Percentiles rank a stretch among this genome's conserved stretches.
Evolutionary conservation across 2,113 vertebrate genomes (phyloP).

Genomic region (Taxidea taxus): DNA sequence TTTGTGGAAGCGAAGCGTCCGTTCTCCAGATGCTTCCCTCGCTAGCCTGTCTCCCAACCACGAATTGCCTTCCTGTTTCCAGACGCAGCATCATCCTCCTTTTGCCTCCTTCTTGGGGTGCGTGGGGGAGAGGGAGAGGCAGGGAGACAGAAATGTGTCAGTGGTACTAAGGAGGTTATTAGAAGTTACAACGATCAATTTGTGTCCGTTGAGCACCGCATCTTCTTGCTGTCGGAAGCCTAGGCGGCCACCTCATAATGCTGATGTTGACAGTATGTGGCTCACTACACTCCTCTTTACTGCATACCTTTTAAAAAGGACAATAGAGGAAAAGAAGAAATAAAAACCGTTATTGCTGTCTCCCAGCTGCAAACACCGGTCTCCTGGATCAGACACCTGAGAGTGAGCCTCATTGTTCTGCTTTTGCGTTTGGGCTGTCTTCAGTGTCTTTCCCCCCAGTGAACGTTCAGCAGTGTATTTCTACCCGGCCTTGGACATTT

Average conservation of each 20-base stretch:
- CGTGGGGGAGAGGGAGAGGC: background rate
- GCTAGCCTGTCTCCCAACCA: background rate
- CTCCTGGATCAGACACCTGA: background rate
- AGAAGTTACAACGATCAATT: constrained; percentile 61
- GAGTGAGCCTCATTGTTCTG: background rate
- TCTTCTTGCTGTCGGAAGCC: constrained; percentile 73
- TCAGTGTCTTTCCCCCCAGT: background rate
- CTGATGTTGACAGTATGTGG: constrained; percentile 66
- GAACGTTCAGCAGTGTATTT: background rate
- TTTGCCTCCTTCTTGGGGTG: background rate
- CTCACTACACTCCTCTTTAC: constrained; percentile 72
- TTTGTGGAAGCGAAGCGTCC: background rate
- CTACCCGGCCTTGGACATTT: background rate
- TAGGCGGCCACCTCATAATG: constrained; percentile 68
- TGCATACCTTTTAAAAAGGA: constrained; percentile 56
- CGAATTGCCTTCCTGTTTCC: background rate
- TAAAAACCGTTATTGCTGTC: background rate
- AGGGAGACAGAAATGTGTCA: constrained; percentile 59
- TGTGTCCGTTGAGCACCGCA: constrained; percentile 73
- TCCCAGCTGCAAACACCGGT: background rate
- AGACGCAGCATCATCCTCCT: background rate
- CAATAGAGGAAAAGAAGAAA: background rate
- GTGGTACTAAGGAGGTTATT: constrained; percentile 73
- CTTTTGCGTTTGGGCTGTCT: background rate
- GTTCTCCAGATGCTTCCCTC: background rate